These are phyloP conservation scores for Rutilus rutilus DNA, from an alignment of 2,113 vertebrate species.

Conservation along the genomic window DNA sequence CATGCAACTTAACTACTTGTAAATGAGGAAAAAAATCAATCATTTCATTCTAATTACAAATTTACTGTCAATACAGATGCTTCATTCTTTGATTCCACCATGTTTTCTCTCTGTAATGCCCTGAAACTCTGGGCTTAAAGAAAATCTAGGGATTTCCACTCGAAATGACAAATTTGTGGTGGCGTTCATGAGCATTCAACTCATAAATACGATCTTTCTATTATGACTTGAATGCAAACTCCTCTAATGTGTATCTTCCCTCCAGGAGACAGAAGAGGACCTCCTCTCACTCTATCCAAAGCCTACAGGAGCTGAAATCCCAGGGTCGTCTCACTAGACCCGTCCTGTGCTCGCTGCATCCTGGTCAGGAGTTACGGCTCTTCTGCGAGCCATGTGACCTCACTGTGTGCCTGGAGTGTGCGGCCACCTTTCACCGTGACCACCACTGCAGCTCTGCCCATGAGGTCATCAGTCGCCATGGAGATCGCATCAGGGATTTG, in stretches of 20 bases:
- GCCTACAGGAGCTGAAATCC: slow-evolving; percentile 77
- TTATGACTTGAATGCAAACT: not conserved
- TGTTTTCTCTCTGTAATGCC: not conserved
- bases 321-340: slow-evolving; percentile 73
- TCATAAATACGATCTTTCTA: not conserved
- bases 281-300: slow-evolving; percentile 74
- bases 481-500: slow-evolving; percentile 79
- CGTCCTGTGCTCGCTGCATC: slow-evolving; percentile 82
- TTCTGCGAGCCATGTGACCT: slow-evolving; percentile 89
- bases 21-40: no score
- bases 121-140: not conserved
- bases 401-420: slow-evolving; percentile 83
- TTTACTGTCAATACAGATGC: no score
- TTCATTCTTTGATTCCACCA: no score
- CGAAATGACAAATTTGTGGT: not conserved
- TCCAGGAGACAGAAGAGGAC: slow-evolving; percentile 91
- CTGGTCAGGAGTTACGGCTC: slow-evolving; percentile 83
- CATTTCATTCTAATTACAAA: no score
- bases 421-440: slow-evolving; percentile 79
- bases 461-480: slow-evolving; percentile 77
- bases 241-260: not conserved
- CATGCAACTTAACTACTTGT: no score
- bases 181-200: not conserved
- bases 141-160: not conserved
- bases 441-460: slow-evolving; percentile 77